These are phyloP conservation scores for Synergus umbraculus DNA, from an alignment of 2,888 invertebrate genomes.

Conservation along the genomic window DNA sequence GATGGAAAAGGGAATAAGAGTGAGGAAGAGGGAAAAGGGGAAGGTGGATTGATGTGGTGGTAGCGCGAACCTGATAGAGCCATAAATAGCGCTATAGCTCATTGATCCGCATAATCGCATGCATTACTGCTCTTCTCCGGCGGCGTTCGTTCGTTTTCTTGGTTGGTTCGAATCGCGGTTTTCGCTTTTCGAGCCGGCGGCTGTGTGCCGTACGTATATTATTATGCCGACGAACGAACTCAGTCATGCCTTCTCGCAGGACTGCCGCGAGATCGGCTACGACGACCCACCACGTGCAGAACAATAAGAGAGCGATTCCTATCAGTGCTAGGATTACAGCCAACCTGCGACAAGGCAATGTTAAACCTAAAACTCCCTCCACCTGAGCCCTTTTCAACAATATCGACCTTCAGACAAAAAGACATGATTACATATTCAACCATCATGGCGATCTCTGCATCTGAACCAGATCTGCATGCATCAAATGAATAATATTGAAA, in stretches of 20 bases:
- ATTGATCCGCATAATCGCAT: conserved; percentile 76
- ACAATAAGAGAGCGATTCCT: conserved; percentile 32
- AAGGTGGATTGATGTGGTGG: conserved; percentile 54
- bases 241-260: conserved; percentile 41
- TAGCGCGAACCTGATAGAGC: conserved; percentile 70
- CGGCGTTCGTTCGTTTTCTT: conserved; percentile 59
- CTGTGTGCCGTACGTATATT: conserved; percentile 70
- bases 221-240: conserved; percentile 67
- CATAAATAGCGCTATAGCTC: conserved; percentile 75
- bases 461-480: too few relatives aligned
- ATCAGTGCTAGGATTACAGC: conserved; percentile 12
- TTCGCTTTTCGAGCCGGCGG: conserved; percentile 73
- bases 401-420: background rate
- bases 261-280: conserved; percentile 5
- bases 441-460: too few relatives aligned
- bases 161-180: conserved; percentile 64
- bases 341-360: background rate
- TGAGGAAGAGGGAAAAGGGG: conserved; percentile 44
- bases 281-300: conserved; percentile 29
- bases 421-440: background rate
- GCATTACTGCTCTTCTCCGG: conserved; percentile 70
- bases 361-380: background rate
- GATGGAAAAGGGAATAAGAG: conserved; percentile 23
- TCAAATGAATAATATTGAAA: too few relatives aligned
- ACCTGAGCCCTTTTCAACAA: background rate